phyloP scores from a whole-genome alignment of 64 coral and sea anemone species.

The Porites lutea region DNA sequence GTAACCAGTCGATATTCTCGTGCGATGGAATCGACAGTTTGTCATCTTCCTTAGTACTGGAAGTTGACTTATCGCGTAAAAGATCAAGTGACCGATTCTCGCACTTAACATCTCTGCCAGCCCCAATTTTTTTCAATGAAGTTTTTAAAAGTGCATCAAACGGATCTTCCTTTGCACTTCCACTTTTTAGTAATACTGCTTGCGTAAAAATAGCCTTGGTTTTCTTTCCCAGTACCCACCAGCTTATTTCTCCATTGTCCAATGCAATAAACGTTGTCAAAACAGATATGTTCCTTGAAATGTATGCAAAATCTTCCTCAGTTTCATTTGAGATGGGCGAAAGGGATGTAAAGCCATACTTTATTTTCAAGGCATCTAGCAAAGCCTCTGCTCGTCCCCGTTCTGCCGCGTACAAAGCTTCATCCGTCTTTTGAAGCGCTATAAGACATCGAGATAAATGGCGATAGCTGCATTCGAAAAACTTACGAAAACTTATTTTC shows the following conservation, averaged over 20 bases:
- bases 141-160: background rate
- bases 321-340: background rate
- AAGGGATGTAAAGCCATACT: background rate
- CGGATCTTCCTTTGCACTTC: background rate
- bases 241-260: background rate
- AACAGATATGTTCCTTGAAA: background rate
- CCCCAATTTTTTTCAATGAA: background rate
- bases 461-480: background rate
- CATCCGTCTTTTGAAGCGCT: background rate
- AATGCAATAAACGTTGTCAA: background rate
- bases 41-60: background rate
- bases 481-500: constrained; percentile 7
- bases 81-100: background rate
- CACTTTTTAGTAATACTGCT: no score
- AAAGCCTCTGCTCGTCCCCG: background rate
- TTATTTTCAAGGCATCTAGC: background rate
- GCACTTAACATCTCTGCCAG: background rate
- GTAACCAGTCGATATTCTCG: background rate
- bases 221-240: background rate
- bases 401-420: constrained; percentile 43
- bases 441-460: background rate
- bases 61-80: background rate
- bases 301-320: background rate
- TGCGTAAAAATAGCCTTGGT: background rate
- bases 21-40: background rate